Conservation (phyloP, 2,113 vertebrate genomes). For the Circaetus gallicus region DNA sequence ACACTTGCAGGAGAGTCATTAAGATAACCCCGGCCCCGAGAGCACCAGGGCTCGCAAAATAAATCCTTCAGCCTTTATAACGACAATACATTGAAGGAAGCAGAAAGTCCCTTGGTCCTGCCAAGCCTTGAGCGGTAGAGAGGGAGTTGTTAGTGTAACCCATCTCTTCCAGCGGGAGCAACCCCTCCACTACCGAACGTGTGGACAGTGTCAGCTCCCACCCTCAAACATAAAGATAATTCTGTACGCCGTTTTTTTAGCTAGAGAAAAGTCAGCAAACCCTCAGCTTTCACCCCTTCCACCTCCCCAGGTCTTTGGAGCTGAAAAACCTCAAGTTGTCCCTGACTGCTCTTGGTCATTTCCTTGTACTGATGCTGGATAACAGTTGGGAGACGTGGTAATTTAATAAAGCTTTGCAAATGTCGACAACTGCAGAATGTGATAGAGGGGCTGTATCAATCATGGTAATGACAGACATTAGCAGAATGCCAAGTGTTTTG, state of each 20-base stretch:
- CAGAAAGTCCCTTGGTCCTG: neutral
- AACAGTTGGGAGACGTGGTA: conserved; percentile 56
- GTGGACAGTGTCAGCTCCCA: neutral
- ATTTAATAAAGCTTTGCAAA: conserved; percentile 82
- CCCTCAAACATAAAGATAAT: neutral
- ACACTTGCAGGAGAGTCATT: neutral
- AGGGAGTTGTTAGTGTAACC: neutral
- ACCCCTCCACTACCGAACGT: rapidly evolving
- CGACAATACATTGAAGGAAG: neutral
- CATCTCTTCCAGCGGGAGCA: neutral
- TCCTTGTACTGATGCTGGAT: neutral
- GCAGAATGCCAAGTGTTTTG: conserved; percentile 84
- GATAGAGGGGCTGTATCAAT: conserved; percentile 83
- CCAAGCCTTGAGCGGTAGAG: neutral
- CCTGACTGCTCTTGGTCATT: conserved; percentile 24
- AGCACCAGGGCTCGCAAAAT: neutral
- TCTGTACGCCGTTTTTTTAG: neutral
- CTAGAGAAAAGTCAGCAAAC: neutral
- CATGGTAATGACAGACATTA: conserved; percentile 90
- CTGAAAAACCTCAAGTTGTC: neutral
- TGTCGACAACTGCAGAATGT: conserved; percentile 46
- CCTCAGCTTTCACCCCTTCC: neutral
- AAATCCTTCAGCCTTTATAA: neutral
- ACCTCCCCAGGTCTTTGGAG: neutral
- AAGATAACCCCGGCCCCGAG: neutral